Evolutionary conservation across 2,888 invertebrate species (phyloP).

Genomic region (Dione juno): DNA sequence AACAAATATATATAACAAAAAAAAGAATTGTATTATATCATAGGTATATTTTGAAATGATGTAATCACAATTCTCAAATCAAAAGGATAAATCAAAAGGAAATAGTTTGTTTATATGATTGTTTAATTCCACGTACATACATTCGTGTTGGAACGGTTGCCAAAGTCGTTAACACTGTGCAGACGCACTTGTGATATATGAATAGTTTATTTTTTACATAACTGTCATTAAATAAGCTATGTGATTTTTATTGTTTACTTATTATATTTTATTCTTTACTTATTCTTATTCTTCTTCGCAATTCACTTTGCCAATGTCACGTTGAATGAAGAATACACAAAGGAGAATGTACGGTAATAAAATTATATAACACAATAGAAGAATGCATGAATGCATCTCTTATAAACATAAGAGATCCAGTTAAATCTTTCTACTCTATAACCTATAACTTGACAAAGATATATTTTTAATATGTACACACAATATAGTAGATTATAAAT

Average conservation of each 20-base stretch:
- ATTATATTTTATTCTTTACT: background rate
- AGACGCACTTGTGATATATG: conserved; percentile 71
- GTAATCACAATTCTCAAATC: conserved; percentile 54
- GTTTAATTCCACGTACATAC: conserved; percentile 61
- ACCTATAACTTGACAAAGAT: too few relatives aligned
- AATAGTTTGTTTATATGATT: conserved; percentile 69
- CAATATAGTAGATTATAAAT: too few relatives aligned
- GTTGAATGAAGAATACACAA: too few relatives aligned
- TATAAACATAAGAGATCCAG: too few relatives aligned
- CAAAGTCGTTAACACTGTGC: conserved; percentile 75
- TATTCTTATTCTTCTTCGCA: background rate
- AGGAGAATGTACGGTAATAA: too few relatives aligned
- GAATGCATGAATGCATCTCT: too few relatives aligned
- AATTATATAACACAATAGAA: too few relatives aligned
- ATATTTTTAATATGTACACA: too few relatives aligned
- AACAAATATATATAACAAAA: too few relatives aligned
- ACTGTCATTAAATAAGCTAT: conserved; percentile 33
- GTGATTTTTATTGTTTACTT: conserved; percentile 3
- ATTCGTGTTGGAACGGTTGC: conserved; percentile 61
- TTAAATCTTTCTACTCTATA: too few relatives aligned
- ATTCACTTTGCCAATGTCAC: too few relatives aligned
- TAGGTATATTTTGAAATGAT: conserved; percentile 48
- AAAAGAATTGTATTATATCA: background rate
- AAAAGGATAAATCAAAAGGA: conserved; percentile 62
- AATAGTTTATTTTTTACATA: conserved; percentile 46